These are phyloP conservation scores for Mobula birostris DNA, from an alignment of 2,113 vertebrate species.

Conservation along the genomic window DNA sequence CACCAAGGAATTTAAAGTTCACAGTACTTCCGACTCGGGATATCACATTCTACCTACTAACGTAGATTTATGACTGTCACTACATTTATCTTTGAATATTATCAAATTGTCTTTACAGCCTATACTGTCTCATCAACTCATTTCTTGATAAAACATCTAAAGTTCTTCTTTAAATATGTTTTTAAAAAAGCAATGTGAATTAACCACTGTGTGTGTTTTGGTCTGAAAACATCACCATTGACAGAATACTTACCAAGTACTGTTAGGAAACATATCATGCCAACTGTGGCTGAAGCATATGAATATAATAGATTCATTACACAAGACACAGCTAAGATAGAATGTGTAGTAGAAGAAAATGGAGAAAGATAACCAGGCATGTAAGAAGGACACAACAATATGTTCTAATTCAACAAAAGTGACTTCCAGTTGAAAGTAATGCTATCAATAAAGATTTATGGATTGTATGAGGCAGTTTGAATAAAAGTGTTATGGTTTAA, in stretches of 20 bases:
- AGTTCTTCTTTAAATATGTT: neutral
- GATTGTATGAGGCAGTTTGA: neutral
- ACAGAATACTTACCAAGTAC: conserved; percentile 12
- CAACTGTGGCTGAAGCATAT: conserved; percentile 19
- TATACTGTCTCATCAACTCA: neutral
- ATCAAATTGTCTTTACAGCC: neutral
- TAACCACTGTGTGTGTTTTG: neutral
- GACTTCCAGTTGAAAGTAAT: conserved; percentile 34
- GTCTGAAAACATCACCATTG: neutral
- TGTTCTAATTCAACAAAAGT: conserved; percentile 30
- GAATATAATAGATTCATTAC: conserved; percentile 23
- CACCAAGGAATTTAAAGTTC: too few relatives aligned
- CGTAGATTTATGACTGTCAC: neutral
- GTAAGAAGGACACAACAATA: conserved; percentile 36
- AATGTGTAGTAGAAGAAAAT: conserved; percentile 25
- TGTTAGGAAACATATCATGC: neutral
- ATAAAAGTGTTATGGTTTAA: conserved; percentile 33
- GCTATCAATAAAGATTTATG: conserved; percentile 33
- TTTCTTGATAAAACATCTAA: neutral
- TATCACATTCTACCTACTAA: neutral
- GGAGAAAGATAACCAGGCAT: conserved; percentile 36
- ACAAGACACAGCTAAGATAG: conserved; percentile 14
- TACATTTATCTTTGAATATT: neutral
- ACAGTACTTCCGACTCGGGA: neutral
- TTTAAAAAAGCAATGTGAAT: neutral